Evolutionary conservation across 2,797 vertebrate species (phyloP), one percentile per base, ranked within the genome.

Genomic region (Anomalospiza imberbis): DNA sequence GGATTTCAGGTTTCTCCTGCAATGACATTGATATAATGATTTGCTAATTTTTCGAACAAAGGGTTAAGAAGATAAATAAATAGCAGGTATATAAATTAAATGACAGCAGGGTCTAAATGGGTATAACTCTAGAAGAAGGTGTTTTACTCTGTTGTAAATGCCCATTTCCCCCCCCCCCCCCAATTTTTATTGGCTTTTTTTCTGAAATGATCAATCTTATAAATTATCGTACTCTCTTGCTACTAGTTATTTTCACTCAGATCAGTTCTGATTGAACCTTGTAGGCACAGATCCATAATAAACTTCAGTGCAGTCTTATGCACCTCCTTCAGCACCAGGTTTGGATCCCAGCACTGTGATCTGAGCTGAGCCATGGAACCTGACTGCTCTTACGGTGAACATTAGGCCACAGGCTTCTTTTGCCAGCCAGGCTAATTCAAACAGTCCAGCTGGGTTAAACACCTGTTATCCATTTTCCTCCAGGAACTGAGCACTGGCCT

Each of bases 381-480:
- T 6, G 22, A 22, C 47, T 76, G 60, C n/a, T 73, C 62, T 76
- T 58, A 62, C 0, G 0, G 28, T 47, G 68, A 88, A 26, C 16
- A 21, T 65, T 68, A 72, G 13, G 11, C 28, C 31, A 40, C 0
- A 3, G 18, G 66, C 19, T 9, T 72, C 84, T 83, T 88, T 73
- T 81, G 12, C 44, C 47, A 78, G 48, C 7, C 71, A 75, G 71
- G 19, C 38, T 91, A 78, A 85, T 84, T 81, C 71, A 82, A 68
- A 48, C 15, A 72, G 9, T 71, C 44, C 66, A 89, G 77, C 71
- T 92, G 74, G 80, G n/a, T 48, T 82, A 87, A 94, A 36, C 71
- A 94, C 91, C 84, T 89, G 89, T 57, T 87, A 73, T 32, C 81
- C 44, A 91, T 91, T 93, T 93, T 87, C 60, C 63, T 82, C n/a